Evolutionary conservation across 2,113 vertebrate genomes (phyloP).

Genomic region (Conger conger): DNA sequence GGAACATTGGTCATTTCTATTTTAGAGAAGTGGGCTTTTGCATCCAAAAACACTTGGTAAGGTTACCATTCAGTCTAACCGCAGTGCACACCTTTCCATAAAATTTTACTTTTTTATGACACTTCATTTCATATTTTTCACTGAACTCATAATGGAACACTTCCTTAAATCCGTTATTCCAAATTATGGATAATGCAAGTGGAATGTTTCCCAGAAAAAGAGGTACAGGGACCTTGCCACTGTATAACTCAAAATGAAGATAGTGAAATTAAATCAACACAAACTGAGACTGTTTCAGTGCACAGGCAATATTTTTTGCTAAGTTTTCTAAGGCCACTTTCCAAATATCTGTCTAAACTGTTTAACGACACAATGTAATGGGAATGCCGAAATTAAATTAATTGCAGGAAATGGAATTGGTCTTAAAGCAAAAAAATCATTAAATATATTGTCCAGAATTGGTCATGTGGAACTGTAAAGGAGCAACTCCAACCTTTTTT

Average conservation of each 20-base stretch:
- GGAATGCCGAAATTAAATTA: slow-evolving; percentile 65
- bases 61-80: neutral
- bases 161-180: neutral
- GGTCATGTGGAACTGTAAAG: slow-evolving; percentile 50
- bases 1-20: slow-evolving; percentile 49
- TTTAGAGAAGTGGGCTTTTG: slow-evolving; percentile 42
- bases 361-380: slow-evolving; percentile 53
- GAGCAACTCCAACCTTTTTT: slow-evolving; percentile 36
- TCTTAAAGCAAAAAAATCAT: slow-evolving; percentile 48
- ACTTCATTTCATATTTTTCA: neutral
- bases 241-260: neutral
- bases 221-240: neutral
- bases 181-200: neutral
- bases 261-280: neutral
- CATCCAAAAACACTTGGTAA: slow-evolving; percentile 38
- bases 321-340: neutral
- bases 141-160: neutral
- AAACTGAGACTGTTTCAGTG: neutral
- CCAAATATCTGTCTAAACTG: slow-evolving; percentile 33
- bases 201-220: neutral
- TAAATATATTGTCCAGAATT: slow-evolving; percentile 61
- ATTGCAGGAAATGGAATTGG: slow-evolving; percentile 70
- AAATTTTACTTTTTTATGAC: neutral
- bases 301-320: slow-evolving; percentile 4
- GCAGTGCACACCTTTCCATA: neutral